These are phyloP conservation scores for Gymnosoma rotundatum DNA, from an alignment of 2,888 invertebrate species.

Conservation along the genomic window DNA sequence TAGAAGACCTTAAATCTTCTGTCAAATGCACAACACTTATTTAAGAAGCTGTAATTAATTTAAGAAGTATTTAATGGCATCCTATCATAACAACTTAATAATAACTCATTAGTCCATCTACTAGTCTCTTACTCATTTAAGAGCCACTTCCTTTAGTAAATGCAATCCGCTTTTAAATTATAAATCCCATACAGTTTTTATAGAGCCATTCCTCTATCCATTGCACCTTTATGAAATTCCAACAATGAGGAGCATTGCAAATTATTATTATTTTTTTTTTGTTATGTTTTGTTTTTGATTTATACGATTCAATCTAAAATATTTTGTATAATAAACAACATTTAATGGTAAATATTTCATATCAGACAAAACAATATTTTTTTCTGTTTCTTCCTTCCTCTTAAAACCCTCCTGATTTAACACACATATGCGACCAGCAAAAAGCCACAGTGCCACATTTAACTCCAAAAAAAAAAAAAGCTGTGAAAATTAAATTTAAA, in stretches of 20 bases:
- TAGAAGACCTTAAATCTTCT: too few species aligned
- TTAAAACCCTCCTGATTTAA: neutral
- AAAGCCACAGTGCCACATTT: slow-evolving; percentile 41
- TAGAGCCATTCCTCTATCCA: slow-evolving; percentile 30
- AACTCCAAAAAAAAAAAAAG: slow-evolving; percentile 40
- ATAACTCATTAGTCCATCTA: slow-evolving; percentile 23
- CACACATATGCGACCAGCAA: slow-evolving; percentile 49
- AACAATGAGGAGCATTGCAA: slow-evolving; percentile 9
- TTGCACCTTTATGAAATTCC: slow-evolving; percentile 65
- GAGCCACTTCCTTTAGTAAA: slow-evolving; percentile 27
- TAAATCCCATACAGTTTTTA: slow-evolving; percentile 63
- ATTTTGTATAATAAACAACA: slow-evolving; percentile 76
- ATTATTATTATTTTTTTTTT: neutral
- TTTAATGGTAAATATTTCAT: slow-evolving; percentile 80
- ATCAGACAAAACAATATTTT: slow-evolving; percentile 72
- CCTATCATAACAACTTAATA: slow-evolving; percentile 33
- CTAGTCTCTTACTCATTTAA: slow-evolving; percentile 16
- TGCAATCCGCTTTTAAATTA: slow-evolving; percentile 62
- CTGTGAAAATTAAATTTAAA: slow-evolving; percentile 60
- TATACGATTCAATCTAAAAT: slow-evolving; percentile 81
- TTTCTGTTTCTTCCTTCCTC: neutral
- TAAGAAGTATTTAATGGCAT: neutral
- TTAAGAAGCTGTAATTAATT: neutral
- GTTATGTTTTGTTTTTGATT: slow-evolving; percentile 77
- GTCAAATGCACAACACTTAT: neutral